Evolutionary conservation across 2,888 invertebrate species (phyloP).

Genomic region (Nemotelus pantherinus): DNA sequence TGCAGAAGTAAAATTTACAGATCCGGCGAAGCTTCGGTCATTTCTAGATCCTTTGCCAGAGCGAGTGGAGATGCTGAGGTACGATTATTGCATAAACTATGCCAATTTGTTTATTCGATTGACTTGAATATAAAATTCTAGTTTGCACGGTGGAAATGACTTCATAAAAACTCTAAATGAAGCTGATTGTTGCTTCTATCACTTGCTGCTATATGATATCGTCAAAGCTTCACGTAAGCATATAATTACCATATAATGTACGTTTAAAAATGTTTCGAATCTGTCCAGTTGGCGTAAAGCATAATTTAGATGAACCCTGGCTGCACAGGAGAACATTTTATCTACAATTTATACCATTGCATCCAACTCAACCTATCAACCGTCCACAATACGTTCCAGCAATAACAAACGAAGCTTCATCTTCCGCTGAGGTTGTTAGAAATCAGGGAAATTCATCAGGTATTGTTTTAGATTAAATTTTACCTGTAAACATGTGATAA

Average conservation of each 20-base stretch:
- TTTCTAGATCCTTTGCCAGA: neutral
- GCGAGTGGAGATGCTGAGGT: constrained; percentile 1
- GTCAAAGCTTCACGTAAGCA: neutral
- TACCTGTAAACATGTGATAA: no score
- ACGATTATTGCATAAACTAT: neutral
- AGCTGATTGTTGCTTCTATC: constrained; percentile 5
- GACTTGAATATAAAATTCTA: no score
- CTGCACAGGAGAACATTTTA: no score
- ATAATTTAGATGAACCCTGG: neutral
- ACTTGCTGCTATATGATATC: neutral
- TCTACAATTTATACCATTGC: no score
- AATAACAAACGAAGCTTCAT: no score
- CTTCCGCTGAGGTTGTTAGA: no score
- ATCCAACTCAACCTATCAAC: no score
- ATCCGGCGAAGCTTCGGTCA: neutral
- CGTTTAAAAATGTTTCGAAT: neutral
- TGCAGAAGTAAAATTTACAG: neutral
- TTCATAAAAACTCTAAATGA: constrained; percentile 1
- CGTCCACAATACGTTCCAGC: no score
- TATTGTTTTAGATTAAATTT: no score
- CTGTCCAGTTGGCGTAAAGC: neutral
- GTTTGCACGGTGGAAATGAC: neutral
- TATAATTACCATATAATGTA: neutral
- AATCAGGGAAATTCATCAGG: no score
- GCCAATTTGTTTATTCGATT: no score